Base-by-base conservation (phyloP, 2,797 vertebrate species). In the Nothura maculosa region DNA sequence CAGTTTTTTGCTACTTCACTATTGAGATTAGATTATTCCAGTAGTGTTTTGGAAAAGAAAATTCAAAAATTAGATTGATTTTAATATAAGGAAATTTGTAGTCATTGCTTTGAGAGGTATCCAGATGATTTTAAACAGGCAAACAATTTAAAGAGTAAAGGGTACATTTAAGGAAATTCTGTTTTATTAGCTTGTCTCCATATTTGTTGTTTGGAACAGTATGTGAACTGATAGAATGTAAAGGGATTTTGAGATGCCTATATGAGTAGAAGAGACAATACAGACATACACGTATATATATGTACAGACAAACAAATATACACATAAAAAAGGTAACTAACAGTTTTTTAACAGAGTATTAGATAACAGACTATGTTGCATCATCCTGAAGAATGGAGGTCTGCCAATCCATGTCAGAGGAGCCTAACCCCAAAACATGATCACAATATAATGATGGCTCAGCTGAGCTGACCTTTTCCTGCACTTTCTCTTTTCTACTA, bases 371-470 rank as follows among this genome's bases (percentile, higher is more conserved):
- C n/a, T 72, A 74, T 36, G 3, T 64, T 87, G 16, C 42, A 78
- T 48, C 25, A 67, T 92, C 91, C 8, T 48, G 47, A 48, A 25
- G 47, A 76, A 6, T 76, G 70, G 47, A 85, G 87, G 91, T 93
- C 85, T 90, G 24, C 50, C 75, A 67, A 27, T 72, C 22, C 17
- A n/a, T 54, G 69, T 58, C 76, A 85, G 63, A 92, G 73, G 69
- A 89, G 55, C 45, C 16, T 85, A 82, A 16, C 61, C 58, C 34
- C 40, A 54, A 52, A 91, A 78, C 32, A 11, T 87, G 89, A 94
- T 91, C 86, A 63, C 16, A 81, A 78, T 87, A 90, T 91, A 90
- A 94, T 61, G 77, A 93, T 58, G 63, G 36, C 32, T 89, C 36
- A 24, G 30, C 83, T 81, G 81, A 55, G 32, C 54, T 94, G 69